Base-by-base conservation (phyloP, 2,888 invertebrate species). In the Erynnis tages region DNA sequence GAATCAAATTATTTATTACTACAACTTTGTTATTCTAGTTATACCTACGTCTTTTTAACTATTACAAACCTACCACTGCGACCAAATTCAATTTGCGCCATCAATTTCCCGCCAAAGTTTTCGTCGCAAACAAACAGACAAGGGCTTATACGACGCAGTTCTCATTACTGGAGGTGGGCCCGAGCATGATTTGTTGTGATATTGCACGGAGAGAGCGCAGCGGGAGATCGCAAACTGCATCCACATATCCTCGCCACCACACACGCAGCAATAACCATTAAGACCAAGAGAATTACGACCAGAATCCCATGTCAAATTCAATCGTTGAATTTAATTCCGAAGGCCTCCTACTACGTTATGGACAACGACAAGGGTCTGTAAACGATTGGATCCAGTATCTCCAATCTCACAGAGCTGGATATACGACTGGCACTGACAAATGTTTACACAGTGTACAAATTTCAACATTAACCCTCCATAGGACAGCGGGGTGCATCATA, bases 151-250 rank as follows among this genome's bases (percentile, higher is more conserved):
- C 82, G 78, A 80, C 77, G 81, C 77, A 76, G 76, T 79, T 78
- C 80, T 84, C 84, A 84, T 86, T 86, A 84, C 79, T 71, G 78
- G 79, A 88, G 88, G 87, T 85, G 82, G 87, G 77, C 75, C 80
- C 73, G 77, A 74, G 74, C 82, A 85, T 88, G 85, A 88, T 88
- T 88, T 88, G 88, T 88, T 86, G 85, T 87, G 86, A 87, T 87
- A 82, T 76, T 81, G 77, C 74, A 75, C 82, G 84, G 80, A 73
- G 79, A 73, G 79, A 76, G 72, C 88, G 73, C 88, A 88, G 88
- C 88, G 76, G 87, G 88, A 65, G 81, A 80, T 79, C 80, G 79
- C 79, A 76, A 82, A 85, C 79, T 83, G 82, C 82, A 84, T 79
- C 71, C 78, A 74, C 73, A 79, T 73, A 72, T 71, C 69, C 69